phyloP scores from a whole-genome alignment of 2,113 vertebrate genomes.

The Pelusios castaneus region DNA sequence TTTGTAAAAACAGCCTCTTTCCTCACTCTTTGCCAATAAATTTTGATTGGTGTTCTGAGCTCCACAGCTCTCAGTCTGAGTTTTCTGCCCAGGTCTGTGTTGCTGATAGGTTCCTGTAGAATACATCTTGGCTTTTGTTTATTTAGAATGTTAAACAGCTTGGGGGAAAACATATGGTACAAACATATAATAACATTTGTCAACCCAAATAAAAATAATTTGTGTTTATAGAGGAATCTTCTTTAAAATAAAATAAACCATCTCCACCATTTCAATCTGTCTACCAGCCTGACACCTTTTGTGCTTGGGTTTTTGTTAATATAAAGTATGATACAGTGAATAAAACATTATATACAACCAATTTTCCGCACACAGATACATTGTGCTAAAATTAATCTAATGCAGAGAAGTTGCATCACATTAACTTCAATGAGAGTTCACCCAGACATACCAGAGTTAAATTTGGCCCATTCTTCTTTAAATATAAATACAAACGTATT shows the following conservation, averaged over 20 bases:
- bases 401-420: background rate
- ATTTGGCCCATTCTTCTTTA: slow-evolving; percentile 32
- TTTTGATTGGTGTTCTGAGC: slow-evolving; percentile 16
- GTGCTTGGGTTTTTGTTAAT: background rate
- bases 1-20: slow-evolving; percentile 19
- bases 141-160: slow-evolving; percentile 54
- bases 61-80: slow-evolving; percentile 19
- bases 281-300: slow-evolving; percentile 3
- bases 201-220: slow-evolving; percentile 41
- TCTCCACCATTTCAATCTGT: background rate
- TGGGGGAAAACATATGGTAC: slow-evolving; percentile 46
- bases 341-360: slow-evolving; percentile 11
- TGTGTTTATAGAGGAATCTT: slow-evolving; percentile 19
- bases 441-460: slow-evolving; percentile 27
- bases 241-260: slow-evolving; percentile 26
- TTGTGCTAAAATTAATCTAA: slow-evolving; percentile 13
- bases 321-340: slow-evolving; percentile 4
- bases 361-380: background rate
- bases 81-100: slow-evolving; percentile 31
- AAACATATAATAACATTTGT: slow-evolving; percentile 54
- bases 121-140: slow-evolving; percentile 44
- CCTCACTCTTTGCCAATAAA: background rate
- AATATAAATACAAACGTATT: slow-evolving; percentile 10
- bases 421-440: slow-evolving; percentile 39
- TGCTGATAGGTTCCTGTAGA: slow-evolving; percentile 29